Evolutionary conservation across 2,888 invertebrate genomes (phyloP).

Genomic region (Philopedon plagiatum): DNA sequence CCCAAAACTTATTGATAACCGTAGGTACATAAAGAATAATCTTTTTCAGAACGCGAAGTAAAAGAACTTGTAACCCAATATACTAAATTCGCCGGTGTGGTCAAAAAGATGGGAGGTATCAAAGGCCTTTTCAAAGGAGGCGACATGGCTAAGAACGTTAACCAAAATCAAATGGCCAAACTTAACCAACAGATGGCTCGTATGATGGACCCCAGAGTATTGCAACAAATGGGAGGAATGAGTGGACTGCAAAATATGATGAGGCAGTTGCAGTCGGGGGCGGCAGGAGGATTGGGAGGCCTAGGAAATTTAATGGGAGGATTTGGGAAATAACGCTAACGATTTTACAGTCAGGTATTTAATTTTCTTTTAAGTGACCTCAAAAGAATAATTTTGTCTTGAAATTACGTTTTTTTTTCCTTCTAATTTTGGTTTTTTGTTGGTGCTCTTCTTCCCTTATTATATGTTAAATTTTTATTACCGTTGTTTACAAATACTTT

Average conservation of each 20-base stretch:
- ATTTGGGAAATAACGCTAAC: slow-evolving; percentile 64
- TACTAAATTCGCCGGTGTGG: slow-evolving; percentile 99
- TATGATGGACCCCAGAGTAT: slow-evolving; percentile 99
- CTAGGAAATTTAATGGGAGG: slow-evolving; percentile 74
- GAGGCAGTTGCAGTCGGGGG: slow-evolving; percentile 87
- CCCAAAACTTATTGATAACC: too few relatives aligned
- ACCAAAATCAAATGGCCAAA: slow-evolving; percentile 98
- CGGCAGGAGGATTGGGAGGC: slow-evolving; percentile 71
- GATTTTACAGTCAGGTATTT: neutral
- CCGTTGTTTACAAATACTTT: neutral
- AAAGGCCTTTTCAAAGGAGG: slow-evolving; percentile 99
- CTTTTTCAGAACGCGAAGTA: slow-evolving; percentile 85
- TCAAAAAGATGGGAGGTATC: slow-evolving; percentile 99
- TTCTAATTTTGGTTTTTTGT: too few relatives aligned
- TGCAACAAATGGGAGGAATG: slow-evolving; percentile 98
- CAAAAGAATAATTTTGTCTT: neutral
- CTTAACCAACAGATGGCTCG: slow-evolving; percentile 99
- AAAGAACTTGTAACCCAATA: slow-evolving; percentile 98
- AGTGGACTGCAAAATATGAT: slow-evolving; percentile 97
- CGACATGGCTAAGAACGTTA: slow-evolving; percentile 99
- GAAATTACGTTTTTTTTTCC: neutral
- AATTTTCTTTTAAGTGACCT: neutral
- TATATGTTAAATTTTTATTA: neutral
- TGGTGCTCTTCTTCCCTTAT: neutral
- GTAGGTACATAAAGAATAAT: too few relatives aligned